Evolutionary conservation across 2,113 vertebrate species (phyloP).

Genomic region (Crotophaga sulcirostris): DNA sequence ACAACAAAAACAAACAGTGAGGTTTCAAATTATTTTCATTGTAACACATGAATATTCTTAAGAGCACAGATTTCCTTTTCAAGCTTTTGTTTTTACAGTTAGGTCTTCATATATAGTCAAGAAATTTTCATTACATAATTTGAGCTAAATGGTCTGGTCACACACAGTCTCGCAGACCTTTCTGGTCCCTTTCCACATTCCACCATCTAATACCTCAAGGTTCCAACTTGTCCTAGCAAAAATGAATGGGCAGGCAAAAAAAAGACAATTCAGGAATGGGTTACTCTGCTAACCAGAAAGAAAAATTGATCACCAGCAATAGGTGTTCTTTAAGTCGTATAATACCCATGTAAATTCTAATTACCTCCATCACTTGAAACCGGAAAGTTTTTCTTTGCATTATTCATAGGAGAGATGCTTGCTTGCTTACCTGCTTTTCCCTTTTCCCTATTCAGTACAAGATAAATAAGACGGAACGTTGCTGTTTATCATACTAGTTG

Average conservation of each 20-base stretch:
- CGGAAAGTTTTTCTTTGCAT: neutral
- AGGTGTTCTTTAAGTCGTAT: neutral
- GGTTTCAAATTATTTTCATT: neutral
- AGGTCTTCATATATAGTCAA: neutral
- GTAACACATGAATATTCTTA: neutral
- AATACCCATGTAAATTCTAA: neutral
- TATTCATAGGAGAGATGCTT: neutral
- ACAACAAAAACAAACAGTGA: neutral
- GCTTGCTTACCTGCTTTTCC: neutral
- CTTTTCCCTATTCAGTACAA: neutral
- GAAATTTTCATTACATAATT: neutral
- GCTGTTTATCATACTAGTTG: neutral
- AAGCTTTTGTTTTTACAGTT: neutral
- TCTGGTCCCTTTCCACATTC: neutral
- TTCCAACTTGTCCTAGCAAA: neutral
- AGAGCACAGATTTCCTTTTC: neutral
- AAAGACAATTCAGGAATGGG: neutral
- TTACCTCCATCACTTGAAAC: conserved; percentile 10
- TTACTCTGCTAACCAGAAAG: neutral
- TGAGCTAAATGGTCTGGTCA: neutral
- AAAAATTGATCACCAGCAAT: neutral
- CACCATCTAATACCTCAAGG: neutral
- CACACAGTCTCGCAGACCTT: neutral
- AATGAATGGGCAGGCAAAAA: neutral
- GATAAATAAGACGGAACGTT: neutral